Evolutionary conservation across 2,797 vertebrate genomes (phyloP).

Genomic region (Octomys mimax): DNA sequence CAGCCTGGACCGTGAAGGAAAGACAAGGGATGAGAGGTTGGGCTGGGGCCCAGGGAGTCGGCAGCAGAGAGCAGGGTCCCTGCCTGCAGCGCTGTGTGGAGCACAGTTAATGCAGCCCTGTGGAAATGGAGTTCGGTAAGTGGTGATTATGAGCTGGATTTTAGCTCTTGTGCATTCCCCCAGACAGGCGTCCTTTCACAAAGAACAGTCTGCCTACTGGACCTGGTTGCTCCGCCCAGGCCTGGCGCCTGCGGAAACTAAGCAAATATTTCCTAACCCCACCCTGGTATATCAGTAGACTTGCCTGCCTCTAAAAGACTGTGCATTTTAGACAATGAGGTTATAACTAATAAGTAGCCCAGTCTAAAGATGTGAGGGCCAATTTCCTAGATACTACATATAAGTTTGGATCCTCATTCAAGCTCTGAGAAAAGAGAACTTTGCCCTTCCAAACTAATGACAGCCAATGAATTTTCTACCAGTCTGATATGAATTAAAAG

Average conservation of each 20-base stretch:
- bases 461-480: not conserved
- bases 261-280: conserved; percentile 2
- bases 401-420: conserved; percentile 11
- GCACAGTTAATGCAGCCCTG: not conserved
- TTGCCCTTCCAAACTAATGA: not conserved
- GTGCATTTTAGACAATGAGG: not conserved
- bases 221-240: not conserved
- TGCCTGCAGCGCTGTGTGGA: not conserved
- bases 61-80: not conserved
- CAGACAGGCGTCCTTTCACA: not conserved
- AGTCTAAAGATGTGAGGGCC: not conserved
- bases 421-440: not conserved
- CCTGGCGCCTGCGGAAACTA: not conserved
- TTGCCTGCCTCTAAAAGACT: not conserved
- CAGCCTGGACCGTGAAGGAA: not conserved
- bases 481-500: not conserved
- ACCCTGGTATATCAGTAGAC: not conserved
- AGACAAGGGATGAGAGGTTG: not conserved
- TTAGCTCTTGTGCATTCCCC: not conserved
- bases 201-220: not conserved
- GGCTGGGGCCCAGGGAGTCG: not conserved
- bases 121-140: not conserved
- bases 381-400: not conserved
- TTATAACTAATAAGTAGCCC: not conserved
- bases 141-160: not conserved